phyloP scores from a whole-genome alignment of 2,113 vertebrate species.

The Albula glossodonta region DNA sequence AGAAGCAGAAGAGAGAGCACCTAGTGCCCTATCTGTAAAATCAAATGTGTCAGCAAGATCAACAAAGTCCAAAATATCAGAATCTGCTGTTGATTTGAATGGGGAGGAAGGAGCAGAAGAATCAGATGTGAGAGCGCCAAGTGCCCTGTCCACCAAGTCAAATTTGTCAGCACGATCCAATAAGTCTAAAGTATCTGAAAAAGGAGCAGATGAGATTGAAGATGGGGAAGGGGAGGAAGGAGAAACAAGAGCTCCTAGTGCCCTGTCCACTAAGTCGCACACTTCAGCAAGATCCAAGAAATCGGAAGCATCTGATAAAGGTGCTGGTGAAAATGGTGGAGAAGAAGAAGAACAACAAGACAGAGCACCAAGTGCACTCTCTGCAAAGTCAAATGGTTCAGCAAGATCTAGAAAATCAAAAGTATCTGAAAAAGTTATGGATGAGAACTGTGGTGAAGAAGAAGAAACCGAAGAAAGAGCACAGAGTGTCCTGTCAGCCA shows the following conservation, averaged over 20 bases:
- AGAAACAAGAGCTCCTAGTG: slow-evolving; percentile 39
- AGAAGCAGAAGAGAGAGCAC: slow-evolving; percentile 8
- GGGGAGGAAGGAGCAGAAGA: slow-evolving; percentile 25
- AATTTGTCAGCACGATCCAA: slow-evolving; percentile 39
- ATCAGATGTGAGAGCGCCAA: slow-evolving; percentile 20
- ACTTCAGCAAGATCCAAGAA: slow-evolving; percentile 40
- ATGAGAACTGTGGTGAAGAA: slow-evolving; percentile 14
- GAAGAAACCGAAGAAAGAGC: not conserved
- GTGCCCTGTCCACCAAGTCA: slow-evolving; percentile 8
- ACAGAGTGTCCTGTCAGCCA: no score
- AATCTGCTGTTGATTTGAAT: slow-evolving; percentile 17
- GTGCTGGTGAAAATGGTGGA: slow-evolving; percentile 42
- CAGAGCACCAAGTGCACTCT: slow-evolving; percentile 12
- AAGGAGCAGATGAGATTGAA: not conserved
- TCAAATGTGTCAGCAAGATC: slow-evolving; percentile 50
- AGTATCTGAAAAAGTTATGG: slow-evolving; percentile 36
- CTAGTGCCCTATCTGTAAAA: slow-evolving; percentile 45
- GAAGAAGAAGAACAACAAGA: not conserved
- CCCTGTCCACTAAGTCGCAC: slow-evolving; percentile 49
- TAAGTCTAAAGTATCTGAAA: slow-evolving; percentile 32
- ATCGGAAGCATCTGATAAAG: slow-evolving; percentile 5
- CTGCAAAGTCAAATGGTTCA: slow-evolving; percentile 32
- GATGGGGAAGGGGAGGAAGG: not conserved
- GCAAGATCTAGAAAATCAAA: slow-evolving; percentile 41
- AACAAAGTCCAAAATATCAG: slow-evolving; percentile 37